Conservation (phyloP, 2,113 vertebrate species). For the Diglossa brunneiventris region DNA sequence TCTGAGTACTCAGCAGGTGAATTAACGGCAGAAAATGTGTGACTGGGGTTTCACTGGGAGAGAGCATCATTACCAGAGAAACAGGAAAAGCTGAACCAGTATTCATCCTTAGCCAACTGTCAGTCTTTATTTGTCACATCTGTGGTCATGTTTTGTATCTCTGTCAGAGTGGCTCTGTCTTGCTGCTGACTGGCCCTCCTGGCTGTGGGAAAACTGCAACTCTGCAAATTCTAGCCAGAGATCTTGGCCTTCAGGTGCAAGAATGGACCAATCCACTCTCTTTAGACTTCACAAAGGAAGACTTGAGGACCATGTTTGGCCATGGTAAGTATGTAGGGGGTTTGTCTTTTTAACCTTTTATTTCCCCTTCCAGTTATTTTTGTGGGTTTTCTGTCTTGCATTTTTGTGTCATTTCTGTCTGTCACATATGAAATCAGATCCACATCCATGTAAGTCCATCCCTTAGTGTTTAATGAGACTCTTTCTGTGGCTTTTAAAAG, state of each 20-base stretch:
- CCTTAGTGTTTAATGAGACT: background rate
- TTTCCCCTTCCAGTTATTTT: background rate
- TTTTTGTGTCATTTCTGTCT: background rate
- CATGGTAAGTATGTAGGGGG: slow-evolving; percentile 67
- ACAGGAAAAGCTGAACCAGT: background rate
- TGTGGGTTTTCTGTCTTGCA: background rate
- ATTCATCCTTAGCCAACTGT: background rate
- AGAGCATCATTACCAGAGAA: background rate
- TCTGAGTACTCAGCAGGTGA: background rate
- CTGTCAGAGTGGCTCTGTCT: slow-evolving; percentile 79
- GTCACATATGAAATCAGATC: background rate
- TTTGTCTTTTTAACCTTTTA: background rate
- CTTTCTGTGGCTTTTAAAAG: background rate
- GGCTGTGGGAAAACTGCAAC: slow-evolving; percentile 94
- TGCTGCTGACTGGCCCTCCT: slow-evolving; percentile 89
- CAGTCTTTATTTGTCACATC: background rate
- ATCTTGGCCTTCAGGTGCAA: slow-evolving; percentile 82
- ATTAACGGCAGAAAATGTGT: background rate
- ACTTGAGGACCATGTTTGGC: slow-evolving; percentile 71
- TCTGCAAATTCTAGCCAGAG: slow-evolving; percentile 80
- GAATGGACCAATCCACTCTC: slow-evolving; percentile 92
- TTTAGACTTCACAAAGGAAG: slow-evolving; percentile 75
- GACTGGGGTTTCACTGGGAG: background rate
- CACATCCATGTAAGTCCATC: background rate
- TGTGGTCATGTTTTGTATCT: background rate